phyloP scores from a whole-genome alignment of 2,113 vertebrate genomes.

The Pluvianellus socialis region DNA sequence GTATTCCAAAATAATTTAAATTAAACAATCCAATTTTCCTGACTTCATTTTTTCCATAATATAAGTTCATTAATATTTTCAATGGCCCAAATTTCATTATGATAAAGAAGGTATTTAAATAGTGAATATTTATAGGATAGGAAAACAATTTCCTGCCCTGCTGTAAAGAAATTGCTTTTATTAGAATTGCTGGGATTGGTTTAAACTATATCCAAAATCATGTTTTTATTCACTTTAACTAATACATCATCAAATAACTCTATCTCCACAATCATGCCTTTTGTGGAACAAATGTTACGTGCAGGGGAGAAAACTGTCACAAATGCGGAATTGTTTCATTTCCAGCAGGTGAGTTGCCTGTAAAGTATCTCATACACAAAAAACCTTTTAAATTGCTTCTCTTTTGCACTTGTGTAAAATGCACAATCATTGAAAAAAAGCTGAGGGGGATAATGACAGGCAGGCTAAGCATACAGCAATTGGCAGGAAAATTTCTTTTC shows the following conservation, averaged over 20 bases:
- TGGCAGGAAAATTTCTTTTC: constrained; percentile 5
- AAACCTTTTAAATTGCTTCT: neutral
- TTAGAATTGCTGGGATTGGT: neutral
- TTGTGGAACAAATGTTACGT: neutral
- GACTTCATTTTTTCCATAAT: neutral
- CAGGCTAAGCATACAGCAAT: neutral
- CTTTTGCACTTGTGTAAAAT: constrained; percentile 1
- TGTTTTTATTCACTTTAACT: neutral
- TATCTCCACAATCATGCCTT: neutral
- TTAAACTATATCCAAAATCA: neutral
- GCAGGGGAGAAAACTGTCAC: neutral
- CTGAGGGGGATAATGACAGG: neutral
- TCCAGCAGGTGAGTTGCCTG: neutral
- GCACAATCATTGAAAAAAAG: neutral
- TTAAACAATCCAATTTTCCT: neutral
- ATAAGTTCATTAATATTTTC: neutral
- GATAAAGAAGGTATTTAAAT: neutral
- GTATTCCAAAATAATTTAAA: neutral
- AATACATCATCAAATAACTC: neutral
- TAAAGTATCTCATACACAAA: neutral
- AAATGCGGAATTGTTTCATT: neutral
- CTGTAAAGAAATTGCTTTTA: neutral
- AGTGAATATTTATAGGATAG: neutral
- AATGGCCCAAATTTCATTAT: neutral
- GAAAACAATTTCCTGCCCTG: neutral